These are phyloP conservation scores for Drosophila eohydei DNA, from an alignment of 2,888 invertebrate species.

Conservation along the genomic window DNA sequence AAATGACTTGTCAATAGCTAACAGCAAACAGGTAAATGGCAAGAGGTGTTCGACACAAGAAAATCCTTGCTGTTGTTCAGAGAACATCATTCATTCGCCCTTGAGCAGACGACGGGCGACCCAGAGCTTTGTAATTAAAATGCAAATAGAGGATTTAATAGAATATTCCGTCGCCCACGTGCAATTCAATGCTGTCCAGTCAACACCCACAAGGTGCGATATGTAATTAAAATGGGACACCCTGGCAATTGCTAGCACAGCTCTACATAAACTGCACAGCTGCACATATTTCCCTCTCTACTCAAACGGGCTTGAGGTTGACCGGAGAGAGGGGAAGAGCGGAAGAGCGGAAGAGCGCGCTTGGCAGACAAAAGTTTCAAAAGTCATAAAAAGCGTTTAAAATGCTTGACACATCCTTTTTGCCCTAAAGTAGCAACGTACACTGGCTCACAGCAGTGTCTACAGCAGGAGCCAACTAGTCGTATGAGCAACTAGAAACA, in stretches of 20 bases:
- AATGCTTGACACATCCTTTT: slow-evolving; percentile 46
- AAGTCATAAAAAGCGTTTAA: slow-evolving; percentile 34
- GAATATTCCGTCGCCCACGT: slow-evolving; percentile 41
- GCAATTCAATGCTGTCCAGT: slow-evolving; percentile 30
- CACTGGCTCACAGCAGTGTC: slow-evolving; percentile 9
- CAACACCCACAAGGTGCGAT: slow-evolving; percentile 14
- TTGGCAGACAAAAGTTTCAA: slow-evolving; percentile 7
- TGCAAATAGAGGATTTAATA: slow-evolving; percentile 51
- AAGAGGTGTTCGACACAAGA: not conserved
- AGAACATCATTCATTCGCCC: slow-evolving; percentile 23
- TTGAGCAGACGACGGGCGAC: slow-evolving; percentile 21
- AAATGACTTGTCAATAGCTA: slow-evolving; percentile 5
- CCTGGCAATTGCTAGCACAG: not conserved
- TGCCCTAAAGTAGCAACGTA: slow-evolving; percentile 20
- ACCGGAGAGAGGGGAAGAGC: not conserved
- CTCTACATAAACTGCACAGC: slow-evolving; percentile 10
- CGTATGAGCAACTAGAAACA: slow-evolving; percentile 42
- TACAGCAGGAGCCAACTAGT: slow-evolving; percentile 26
- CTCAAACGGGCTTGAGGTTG: not conserved
- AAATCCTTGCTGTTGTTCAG: not conserved
- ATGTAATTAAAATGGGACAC: slow-evolving; percentile 54
- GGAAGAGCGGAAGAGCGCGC: not conserved
- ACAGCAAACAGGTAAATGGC: not conserved
- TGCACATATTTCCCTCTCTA: slow-evolving; percentile 11
- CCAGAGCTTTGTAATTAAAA: slow-evolving; percentile 53